Conservation (phyloP, 2,888 invertebrate genomes). For the Clunio marinus region DNA sequence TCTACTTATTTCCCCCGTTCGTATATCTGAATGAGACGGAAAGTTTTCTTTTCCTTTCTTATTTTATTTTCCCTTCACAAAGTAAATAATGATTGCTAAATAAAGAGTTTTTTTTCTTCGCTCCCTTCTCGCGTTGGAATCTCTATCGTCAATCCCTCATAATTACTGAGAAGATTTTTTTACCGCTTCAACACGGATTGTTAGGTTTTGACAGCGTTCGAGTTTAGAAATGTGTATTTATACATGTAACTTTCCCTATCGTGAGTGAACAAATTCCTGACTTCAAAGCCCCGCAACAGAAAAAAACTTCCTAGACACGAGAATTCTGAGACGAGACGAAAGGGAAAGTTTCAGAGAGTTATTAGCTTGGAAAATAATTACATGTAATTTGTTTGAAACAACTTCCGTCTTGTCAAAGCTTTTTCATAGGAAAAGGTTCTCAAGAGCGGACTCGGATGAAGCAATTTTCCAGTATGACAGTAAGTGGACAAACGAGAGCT, state of each 20-base stretch:
- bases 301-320: no score
- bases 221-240: no score
- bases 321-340: no score
- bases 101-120: no score
- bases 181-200: conserved; percentile 1
- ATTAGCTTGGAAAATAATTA: conserved; percentile 14
- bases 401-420: not conserved
- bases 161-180: not conserved
- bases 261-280: no score
- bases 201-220: conserved; percentile 10
- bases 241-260: no score
- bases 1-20: no score
- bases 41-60: not conserved
- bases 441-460: not conserved
- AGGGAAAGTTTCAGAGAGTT: not conserved
- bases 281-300: no score
- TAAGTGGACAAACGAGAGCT: conserved; percentile 1
- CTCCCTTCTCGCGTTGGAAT: no score
- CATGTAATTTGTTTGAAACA: not conserved
- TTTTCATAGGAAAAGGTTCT: not conserved
- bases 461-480: not conserved
- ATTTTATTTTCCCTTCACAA: not conserved
- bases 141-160: not conserved
- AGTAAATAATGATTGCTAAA: no score
- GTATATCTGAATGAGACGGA: not conserved